Evolutionary conservation across 1,140 invertebrate species (phyloP).

Genomic region (Drosophila takahashii): DNA sequence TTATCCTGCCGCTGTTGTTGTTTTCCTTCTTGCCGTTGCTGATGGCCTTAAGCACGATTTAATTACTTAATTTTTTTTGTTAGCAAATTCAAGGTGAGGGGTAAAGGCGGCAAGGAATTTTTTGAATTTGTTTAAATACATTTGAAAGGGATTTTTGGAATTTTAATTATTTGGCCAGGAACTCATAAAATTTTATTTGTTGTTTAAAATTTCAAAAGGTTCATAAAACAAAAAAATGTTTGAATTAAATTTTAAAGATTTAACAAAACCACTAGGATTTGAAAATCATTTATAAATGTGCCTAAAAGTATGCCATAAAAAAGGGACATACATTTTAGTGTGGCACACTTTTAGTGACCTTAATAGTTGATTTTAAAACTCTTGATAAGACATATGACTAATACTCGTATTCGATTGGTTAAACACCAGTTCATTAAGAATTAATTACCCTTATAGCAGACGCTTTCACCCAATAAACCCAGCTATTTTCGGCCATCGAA

Average conservation of each 20-base stretch:
- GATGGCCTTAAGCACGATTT: conserved; percentile 36
- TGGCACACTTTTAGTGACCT: too few relatives aligned
- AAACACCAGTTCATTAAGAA: not conserved
- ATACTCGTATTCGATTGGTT: not conserved
- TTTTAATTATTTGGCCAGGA: conserved; percentile 5
- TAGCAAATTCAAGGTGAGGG: conserved; percentile 20
- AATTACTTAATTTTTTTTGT: conserved; percentile 44
- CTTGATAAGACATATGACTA: not conserved
- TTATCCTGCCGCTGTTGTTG: conserved; percentile 16
- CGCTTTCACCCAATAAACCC: not conserved
- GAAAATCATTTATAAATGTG: too few relatives aligned
- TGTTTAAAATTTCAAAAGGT: not conserved
- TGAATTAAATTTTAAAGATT: not conserved
- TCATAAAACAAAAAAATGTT: not conserved
- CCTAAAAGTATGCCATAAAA: too few relatives aligned
- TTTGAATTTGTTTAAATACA: conserved; percentile 23
- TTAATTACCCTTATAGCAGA: not conserved
- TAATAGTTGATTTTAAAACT: too few relatives aligned
- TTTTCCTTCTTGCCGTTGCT: not conserved
- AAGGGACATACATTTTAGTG: too few relatives aligned
- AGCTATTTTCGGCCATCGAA: not conserved
- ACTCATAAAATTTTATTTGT: not conserved
- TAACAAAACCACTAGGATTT: too few relatives aligned
- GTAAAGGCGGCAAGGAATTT: not conserved
- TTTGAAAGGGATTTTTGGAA: conserved; percentile 4